Evolutionary conservation across 35 echinoderm and acorn worm species (phyloP).

Genomic region (Heliocidaris tuberculata): DNA sequence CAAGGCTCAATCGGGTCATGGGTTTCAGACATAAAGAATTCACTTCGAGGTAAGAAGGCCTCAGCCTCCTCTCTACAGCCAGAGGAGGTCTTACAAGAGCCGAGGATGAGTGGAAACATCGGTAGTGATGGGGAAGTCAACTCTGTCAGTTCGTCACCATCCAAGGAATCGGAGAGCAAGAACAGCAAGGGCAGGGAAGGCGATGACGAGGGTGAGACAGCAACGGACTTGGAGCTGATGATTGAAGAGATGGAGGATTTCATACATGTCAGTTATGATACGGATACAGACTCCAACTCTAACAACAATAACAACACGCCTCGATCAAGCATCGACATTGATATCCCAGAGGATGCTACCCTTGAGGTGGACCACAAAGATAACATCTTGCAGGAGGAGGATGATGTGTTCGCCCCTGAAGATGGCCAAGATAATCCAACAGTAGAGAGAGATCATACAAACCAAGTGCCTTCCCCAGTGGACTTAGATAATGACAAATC

Average conservation of each 20-base stretch:
- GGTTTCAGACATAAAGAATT: neutral
- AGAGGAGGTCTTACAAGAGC: neutral
- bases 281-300: neutral
- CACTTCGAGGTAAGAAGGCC: neutral
- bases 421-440: neutral
- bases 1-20: neutral
- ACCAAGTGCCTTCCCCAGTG: neutral
- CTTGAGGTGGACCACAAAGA: neutral
- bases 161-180: neutral
- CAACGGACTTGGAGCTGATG: conserved; percentile 2
- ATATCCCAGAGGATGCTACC: neutral
- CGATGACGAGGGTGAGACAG: conserved; percentile 15
- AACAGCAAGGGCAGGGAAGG: conserved; percentile 25
- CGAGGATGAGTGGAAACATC: neutral
- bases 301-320: conserved; percentile 42
- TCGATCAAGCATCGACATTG: neutral
- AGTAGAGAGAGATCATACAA: neutral
- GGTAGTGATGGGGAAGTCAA: conserved; percentile 37
- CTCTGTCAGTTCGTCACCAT: conserved; percentile 13
- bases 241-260: conserved; percentile 42
- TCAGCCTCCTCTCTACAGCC: neutral
- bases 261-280: conserved; percentile 28
- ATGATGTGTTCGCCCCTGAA: conserved; percentile 4
- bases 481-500: neutral
- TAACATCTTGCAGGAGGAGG: neutral